Percentiles rank a stretch among this genome's conserved stretches.
Conservation (phyloP, 1,140 invertebrate genomes). For the Lycorma delicatula region DNA sequence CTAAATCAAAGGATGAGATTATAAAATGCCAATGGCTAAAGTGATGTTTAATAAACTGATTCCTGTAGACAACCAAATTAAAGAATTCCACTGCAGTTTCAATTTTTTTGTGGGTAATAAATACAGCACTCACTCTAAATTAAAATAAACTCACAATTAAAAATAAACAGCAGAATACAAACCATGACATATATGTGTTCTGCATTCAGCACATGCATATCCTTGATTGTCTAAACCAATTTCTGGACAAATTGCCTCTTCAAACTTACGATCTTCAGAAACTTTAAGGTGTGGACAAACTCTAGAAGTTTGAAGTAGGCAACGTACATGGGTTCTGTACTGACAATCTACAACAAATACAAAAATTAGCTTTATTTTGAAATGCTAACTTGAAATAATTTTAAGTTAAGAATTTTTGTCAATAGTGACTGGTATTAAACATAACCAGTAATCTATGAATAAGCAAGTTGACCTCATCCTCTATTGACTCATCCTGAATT, state of each 20-base stretch:
- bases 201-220: constrained; percentile 75
- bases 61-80: too few relatives aligned
- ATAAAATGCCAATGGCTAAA: too few relatives aligned
- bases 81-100: too few relatives aligned
- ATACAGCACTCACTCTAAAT: too few relatives aligned
- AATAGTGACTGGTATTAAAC: too few relatives aligned
- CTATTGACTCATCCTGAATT: too few relatives aligned
- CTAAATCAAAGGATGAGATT: too few relatives aligned
- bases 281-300: constrained; percentile 68
- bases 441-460: too few relatives aligned
- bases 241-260: constrained; percentile 73
- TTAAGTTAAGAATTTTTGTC: too few relatives aligned
- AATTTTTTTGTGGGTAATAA: too few relatives aligned
- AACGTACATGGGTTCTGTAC: constrained; percentile 66
- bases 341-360: constrained; percentile 47
- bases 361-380: constrained; percentile 7
- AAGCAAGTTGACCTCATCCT: too few relatives aligned
- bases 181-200: constrained; percentile 62
- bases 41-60: too few relatives aligned
- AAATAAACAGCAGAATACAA: constrained; percentile 39
- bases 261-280: constrained; percentile 62
- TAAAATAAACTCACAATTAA: neutral
- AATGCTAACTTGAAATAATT: neutral
- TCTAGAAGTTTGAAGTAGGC: constrained; percentile 57
- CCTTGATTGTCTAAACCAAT: constrained; percentile 63